Evolutionary conservation across 64 coral and sea anemone genomes (phyloP), one percentile per base, ranked within the genome.

Genomic region (Stichodactyla helianthus): DNA sequence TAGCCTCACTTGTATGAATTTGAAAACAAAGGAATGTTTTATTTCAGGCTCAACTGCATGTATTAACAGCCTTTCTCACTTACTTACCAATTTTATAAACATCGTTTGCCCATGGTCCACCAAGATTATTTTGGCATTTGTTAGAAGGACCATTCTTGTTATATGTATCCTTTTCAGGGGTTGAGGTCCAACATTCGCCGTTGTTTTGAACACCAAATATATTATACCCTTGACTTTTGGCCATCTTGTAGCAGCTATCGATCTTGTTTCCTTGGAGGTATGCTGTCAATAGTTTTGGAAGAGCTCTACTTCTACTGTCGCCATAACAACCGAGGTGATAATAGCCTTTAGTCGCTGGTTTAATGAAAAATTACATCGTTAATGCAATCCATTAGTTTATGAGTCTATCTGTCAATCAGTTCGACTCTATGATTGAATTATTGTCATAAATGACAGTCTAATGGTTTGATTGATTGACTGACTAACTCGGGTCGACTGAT

Each of bases 31-130:
- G 35, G 35, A 44, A 44, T 44, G 4, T 44, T 2, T 44, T 44
- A 44, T 44, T 44, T 1, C 35, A 44, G 35, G 35, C 35, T 44
- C 35, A 44, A 44, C 35, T 44, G 35, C 35, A 44, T 44, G 35
- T 44, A 44, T 44, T 44, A 44, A 44, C 35, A 44, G 35, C 35
- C 2, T 44, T 44, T 44, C 35, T 1, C 50, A 53, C 78, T 10
- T 5, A 84, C 23, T 22, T 84, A 84, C 83, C 83, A 5, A 84
- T 84, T 22, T 60, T 1, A 84, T 84, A 84, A 51, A 84, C 83
- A 17, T 84, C 83, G 51, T 84, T 84, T 12, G 83, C 79, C 83
- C 83, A 84, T 25, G 22, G 44, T 84, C 83, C 83, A 5, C 83
- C 83, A 4, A 4, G 14, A 13, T 51, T 25, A 35, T 60, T 20